Evolutionary conservation across 64 coral and sea anemone genomes (phyloP).

Genomic region (Actinia equina): DNA sequence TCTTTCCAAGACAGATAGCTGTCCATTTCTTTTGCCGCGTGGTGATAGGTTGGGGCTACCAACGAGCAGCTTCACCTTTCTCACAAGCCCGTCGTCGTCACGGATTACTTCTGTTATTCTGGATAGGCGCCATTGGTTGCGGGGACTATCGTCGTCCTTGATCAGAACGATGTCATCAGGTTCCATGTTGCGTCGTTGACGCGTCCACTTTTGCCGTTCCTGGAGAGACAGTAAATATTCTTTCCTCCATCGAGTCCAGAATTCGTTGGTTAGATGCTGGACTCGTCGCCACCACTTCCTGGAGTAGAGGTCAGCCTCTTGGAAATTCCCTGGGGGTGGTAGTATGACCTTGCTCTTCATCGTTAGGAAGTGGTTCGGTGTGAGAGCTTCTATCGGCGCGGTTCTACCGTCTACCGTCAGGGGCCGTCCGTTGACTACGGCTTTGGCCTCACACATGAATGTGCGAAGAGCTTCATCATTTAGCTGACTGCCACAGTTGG

Average conservation of each 20-base stretch:
- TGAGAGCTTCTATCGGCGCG: constrained; percentile 14
- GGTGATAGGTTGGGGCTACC: too few relatives aligned
- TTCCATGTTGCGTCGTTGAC: too few relatives aligned
- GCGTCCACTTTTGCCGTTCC: not conserved
- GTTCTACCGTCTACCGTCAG: constrained; percentile 19
- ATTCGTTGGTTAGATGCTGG: constrained; percentile 1
- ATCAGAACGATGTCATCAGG: too few relatives aligned
- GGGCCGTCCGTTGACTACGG: constrained; percentile 42
- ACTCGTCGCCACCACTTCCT: constrained; percentile 1
- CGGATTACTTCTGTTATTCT: too few relatives aligned
- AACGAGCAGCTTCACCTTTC: too few relatives aligned
- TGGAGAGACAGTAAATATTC: not conserved
- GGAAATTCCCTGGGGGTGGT: not conserved
- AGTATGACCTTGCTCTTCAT: not conserved
- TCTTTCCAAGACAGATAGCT: too few relatives aligned
- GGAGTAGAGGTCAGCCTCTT: not conserved
- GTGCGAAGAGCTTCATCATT: constrained; percentile 35
- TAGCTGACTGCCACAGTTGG: not conserved
- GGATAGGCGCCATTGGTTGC: too few relatives aligned
- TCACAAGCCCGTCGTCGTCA: not conserved
- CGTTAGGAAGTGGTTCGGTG: constrained; percentile 2
- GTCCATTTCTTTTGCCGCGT: too few relatives aligned
- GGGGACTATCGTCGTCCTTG: too few relatives aligned
- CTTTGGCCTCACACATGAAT: constrained; percentile 37
- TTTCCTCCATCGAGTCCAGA: constrained; percentile 10